Evolutionary conservation across 2,797 vertebrate species (phyloP), one percentile per base, ranked within the genome.

Genomic region (Catamblyrhynchus diadema): DNA sequence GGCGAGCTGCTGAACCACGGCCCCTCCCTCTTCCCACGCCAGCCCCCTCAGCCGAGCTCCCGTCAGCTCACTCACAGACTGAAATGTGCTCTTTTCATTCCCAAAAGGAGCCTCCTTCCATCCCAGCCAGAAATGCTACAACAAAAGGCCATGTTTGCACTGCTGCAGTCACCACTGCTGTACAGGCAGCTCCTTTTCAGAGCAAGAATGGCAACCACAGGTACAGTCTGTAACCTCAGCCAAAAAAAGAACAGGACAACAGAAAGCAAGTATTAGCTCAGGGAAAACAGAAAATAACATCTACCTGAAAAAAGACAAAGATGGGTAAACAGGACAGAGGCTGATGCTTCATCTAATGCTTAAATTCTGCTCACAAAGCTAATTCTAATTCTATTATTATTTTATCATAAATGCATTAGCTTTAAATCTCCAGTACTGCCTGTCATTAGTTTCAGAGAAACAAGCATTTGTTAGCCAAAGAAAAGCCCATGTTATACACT

Each of bases 1-100:
- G 13, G 33, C 0, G 1, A 48, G 51, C 45, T 27, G 35, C n/a
- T 0, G 5, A 3, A 4, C 28, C 14, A 1, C 0, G 0, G 67
- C 27, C 25, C 25, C 32, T 45, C 30, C 23, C 27, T 59, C 10
- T 27, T 11, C 10, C 42, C 53, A 13, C 17, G 7, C 4, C 41
- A 42, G 41, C 41, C 41, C 41, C 41, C 66, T 41, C 33, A 47
- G 53, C 41, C 20, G 0, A 23, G 56, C 51, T 13, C 4, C 25
- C 21, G 1, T 10, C 23, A 3, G 30, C 24, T 39, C 62, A 24
- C 33, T 14, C 16, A 32, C 33, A 19, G 51, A 25, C 12, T 13
- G 6, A 47, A 74, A 67, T 2, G 39, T 5, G 14, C 8, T 18
- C 35, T 27, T 16, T 5, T 16, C 10, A 30, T 41, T 59, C 30